Base-by-base conservation (phyloP, 2,888 invertebrate species). In the Deroplatys truncata region DNA sequence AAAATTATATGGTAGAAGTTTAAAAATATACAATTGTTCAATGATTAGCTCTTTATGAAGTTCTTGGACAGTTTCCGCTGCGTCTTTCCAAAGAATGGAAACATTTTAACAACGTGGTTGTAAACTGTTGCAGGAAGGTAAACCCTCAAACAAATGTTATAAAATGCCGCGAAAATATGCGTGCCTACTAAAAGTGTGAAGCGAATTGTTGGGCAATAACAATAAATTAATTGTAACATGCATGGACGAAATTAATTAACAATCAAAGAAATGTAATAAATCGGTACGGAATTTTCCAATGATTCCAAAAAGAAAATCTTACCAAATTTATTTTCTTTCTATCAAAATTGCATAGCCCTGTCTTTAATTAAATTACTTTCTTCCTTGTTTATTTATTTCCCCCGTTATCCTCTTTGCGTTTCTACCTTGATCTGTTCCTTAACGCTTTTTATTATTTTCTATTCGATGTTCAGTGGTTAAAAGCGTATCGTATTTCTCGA, bases 141-240 rank as follows among this genome's bases (percentile, higher is more conserved):
- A 86, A 86, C 86, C 86, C 82, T 86, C 86, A 86, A 86, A 86
- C 86, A 86, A 86, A 49, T 28, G 25, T 25, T 82, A 16, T 25
- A 86, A 72, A 72, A 72, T 72, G 56, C 56, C 56, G 87, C 87
- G 87, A 35, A 87, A 87, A 87, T 87, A 87, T 72, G 87, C 87
- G 82, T 83, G 43, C 56, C 56, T 72, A 72, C 20, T 72, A 72
- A 72, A 35, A 87, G 87, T 87, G 83, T 87, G 87, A 83, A 87
- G 84, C 28, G 31, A 84, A 84, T 72, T 72, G 84, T 31, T 87
- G 83, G 82, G 87, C 87, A 87, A 83, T 87, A 87, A 87, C 29
- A 82, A 4, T n/a, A 85, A 31, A 28, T 86, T 29, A 29, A 86
- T 86, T 86, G 86, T 86, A 86, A 86, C 56, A 72, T 86, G 86